Base-by-base conservation (phyloP, 2,888 invertebrate genomes). In the Flexamia atlantica region DNA sequence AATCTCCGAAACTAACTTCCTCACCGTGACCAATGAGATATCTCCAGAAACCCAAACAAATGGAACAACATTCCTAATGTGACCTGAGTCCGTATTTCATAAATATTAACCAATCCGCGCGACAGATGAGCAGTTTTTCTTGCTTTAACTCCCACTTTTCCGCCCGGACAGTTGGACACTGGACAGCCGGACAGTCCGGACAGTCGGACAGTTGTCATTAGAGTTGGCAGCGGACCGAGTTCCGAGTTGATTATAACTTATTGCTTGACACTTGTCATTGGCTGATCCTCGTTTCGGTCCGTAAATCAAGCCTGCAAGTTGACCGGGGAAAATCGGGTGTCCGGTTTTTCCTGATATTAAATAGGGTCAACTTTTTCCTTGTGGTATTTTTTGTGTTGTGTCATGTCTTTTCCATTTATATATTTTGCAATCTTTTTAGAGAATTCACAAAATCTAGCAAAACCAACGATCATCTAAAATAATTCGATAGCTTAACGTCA, bases 161-260 rank as follows among this genome's bases (percentile, higher is more conserved):
- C 46, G 2, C 46, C 46, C 14, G 7, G 12, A 46, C 46, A 46
- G 2, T 23, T 23, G 25, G 25, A 57, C 57, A 57, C 46, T 2
- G 7, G 12, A 46, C 46, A 46, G 2, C 5, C 12, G 25, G 25
- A 57, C 23, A 9, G 2, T 17, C 46, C 14, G 7, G 12, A 46
- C 46, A 46, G 2, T 23, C 12, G 25, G 25, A 57, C 57, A 57
- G 57, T 25, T 57, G 57, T 57, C 23, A 57, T 57, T 30, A 30
- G 28, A 14, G 28, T 64, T 64, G 64, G 64, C 14, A 30, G 14
- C 64, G n/a, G 53, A 3, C n/a, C n/a, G n/a, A n/a, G 60, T 9
- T 60, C 25, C 25, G 28, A 28, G 14, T 30, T 64, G 64, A 64
- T 64, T 64, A 64, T 28, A 28, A 64, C 30, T 64, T 64, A 64